A percentile compares a stretch with the other conserved stretches of the same genome.
Conservation (phyloP, 2,797 vertebrate genomes). For the Tinamus major region DNA sequence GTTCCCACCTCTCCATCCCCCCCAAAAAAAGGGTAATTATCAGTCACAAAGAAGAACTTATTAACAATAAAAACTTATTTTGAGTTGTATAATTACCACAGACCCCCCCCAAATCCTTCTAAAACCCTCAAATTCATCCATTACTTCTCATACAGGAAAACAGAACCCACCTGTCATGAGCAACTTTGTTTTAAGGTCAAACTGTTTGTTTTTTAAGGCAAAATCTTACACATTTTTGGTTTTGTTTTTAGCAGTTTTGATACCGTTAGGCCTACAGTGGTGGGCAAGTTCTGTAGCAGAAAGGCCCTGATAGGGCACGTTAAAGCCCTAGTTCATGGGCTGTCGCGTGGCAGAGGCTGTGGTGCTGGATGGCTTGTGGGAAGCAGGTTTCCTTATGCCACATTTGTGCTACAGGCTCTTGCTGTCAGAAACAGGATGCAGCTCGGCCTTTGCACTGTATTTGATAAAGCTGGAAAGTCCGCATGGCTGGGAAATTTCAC, state of each 20-base stretch:
- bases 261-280: fast-evolving
- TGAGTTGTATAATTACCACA: background rate
- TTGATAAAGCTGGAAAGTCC: background rate
- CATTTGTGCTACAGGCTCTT: background rate
- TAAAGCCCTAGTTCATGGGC: background rate
- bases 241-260: background rate
- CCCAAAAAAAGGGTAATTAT: background rate
- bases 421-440: too few species aligned
- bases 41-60: background rate
- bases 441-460: background rate
- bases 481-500: too few species aligned
- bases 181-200: background rate
- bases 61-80: background rate
- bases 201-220: background rate
- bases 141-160: background rate
- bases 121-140: background rate
- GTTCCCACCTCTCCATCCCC: too few species aligned
- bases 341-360: too few species aligned
- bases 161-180: background rate
- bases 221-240: background rate
- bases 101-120: background rate
- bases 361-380: fast-evolving
- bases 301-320: background rate
- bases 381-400: fast-evolving
- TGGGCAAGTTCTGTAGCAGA: background rate